These are phyloP conservation scores for Saimiri boliviensis DNA, from an alignment of 2,113 vertebrate species.

Conservation along the genomic window DNA sequence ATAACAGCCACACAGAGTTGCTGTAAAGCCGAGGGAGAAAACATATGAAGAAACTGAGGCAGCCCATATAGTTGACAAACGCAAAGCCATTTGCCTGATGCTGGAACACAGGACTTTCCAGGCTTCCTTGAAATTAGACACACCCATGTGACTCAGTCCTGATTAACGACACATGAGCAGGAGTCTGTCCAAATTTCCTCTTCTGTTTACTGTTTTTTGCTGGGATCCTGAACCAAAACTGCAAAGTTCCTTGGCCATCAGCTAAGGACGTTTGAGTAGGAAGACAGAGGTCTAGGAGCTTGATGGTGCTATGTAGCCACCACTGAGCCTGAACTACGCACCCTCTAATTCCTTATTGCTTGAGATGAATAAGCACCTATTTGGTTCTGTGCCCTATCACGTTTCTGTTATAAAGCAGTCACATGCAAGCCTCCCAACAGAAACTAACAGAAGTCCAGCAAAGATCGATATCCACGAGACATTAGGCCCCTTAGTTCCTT, in stretches of 20 bases:
- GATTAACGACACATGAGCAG: neutral
- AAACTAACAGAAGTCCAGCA: neutral
- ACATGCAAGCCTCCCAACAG: neutral
- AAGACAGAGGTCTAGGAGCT: neutral
- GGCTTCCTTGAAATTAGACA: neutral
- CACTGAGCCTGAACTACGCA: neutral
- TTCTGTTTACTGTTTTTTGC: neutral
- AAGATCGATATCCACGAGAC: neutral
- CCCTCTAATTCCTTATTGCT: neutral
- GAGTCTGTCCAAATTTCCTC: neutral
- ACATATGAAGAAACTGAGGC: neutral
- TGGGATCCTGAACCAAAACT: neutral
- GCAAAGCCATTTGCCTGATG: neutral
- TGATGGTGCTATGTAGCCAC: neutral
- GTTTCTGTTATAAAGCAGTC: neutral
- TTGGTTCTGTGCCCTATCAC: neutral
- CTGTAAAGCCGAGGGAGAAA: neutral
- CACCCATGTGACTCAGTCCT: neutral
- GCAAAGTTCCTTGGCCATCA: neutral
- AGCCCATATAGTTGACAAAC: rapidly evolving
- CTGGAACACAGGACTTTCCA: neutral
- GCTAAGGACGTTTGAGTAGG: neutral
- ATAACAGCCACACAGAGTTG: neutral
- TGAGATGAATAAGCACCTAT: neutral
- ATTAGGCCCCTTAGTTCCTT: neutral